Percentiles rank a stretch among this genome's conserved stretches.
Conservation (phyloP, 2,797 vertebrate genomes). For the Mormyrus hasselquistii region DNA sequence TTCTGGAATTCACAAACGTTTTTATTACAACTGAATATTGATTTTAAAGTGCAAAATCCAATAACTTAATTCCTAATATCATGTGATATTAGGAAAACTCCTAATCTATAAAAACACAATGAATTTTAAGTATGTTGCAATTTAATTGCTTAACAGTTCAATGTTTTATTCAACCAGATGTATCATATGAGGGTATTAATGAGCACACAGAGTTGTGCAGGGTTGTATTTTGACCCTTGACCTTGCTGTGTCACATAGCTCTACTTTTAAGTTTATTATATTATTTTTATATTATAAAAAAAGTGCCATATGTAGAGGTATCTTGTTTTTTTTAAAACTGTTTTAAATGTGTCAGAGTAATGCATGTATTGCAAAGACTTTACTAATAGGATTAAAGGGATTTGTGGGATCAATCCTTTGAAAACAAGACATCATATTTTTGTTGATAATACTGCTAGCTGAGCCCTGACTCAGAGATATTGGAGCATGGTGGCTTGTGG, state of each 20-base stretch:
- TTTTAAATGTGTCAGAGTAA: neutral
- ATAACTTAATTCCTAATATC: neutral
- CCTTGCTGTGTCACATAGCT: neutral
- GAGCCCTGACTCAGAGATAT: neutral
- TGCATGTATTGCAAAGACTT: neutral
- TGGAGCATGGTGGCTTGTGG: neutral
- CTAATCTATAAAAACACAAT: neutral
- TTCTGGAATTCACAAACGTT: neutral
- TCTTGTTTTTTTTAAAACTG: neutral
- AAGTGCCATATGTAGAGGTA: neutral
- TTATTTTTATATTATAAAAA: no score
- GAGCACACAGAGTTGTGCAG: neutral
- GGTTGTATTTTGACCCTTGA: neutral
- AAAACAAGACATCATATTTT: constrained; percentile 1
- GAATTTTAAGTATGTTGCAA: neutral
- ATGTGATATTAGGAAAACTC: neutral
- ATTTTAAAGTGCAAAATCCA: neutral
- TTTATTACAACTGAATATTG: neutral
- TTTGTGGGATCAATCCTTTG: neutral
- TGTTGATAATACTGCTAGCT: neutral
- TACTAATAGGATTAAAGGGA: neutral
- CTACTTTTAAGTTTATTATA: neutral
- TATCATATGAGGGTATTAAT: neutral
- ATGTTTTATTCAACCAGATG: neutral
- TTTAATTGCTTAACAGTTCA: neutral